A percentile compares a stretch with the other conserved stretches of the same genome.
These are phyloP conservation scores for Dasypolia templi DNA, from an alignment of 2,888 invertebrate genomes.

Conservation along the genomic window DNA sequence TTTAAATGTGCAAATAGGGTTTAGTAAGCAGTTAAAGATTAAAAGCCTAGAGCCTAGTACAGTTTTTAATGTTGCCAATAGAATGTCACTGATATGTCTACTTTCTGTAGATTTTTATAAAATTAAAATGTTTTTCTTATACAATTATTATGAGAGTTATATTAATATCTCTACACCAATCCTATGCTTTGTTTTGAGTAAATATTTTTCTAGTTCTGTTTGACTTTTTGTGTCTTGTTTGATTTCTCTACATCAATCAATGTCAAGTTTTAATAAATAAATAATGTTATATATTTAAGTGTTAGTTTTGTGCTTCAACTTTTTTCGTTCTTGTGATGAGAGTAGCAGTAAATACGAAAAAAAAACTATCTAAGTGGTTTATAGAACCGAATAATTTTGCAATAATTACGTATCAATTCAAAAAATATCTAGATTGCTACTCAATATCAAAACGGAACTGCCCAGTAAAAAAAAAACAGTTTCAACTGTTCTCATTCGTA, in stretches of 20 bases:
- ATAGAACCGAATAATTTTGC: neutral
- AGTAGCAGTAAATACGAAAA: neutral
- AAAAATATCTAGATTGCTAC: neutral
- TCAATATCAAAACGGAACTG: neutral
- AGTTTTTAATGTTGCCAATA: constrained; percentile 30
- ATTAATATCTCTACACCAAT: neutral
- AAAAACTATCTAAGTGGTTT: neutral
- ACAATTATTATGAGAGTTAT: neutral
- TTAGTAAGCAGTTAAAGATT: neutral
- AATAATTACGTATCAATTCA: no score
- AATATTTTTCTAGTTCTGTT: constrained; percentile 4
- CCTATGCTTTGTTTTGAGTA: neutral
- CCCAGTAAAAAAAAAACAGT: neutral
- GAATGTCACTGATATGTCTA: constrained; percentile 34
- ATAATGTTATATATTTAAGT: neutral
- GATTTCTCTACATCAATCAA: constrained; percentile 44
- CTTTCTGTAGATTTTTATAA: constrained; percentile 48
- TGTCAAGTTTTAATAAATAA: constrained; percentile 31
- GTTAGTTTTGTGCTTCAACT: neutral
- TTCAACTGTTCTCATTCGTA: neutral
- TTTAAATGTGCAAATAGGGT: neutral
- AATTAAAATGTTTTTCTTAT: constrained; percentile 10
- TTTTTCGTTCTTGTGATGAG: neutral
- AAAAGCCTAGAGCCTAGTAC: neutral
- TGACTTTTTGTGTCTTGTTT: constrained; percentile 1